Conservation (phyloP, 53 echinoderm and acorn worm species). For the Luidia sarsii region DNA sequence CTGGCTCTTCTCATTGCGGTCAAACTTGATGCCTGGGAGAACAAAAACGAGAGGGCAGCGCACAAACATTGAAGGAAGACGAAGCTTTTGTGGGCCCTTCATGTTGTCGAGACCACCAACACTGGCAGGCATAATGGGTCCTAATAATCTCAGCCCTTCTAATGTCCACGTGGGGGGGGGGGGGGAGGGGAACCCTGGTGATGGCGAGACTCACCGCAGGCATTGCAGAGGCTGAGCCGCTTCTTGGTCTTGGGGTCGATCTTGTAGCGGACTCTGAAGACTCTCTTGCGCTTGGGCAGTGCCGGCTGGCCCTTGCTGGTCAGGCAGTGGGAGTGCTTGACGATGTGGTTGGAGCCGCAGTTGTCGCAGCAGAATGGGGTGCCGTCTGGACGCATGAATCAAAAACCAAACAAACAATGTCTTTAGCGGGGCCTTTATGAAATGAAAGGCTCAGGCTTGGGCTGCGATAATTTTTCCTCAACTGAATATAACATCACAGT, state of each 20-base stretch:
- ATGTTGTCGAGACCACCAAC: too few relatives aligned
- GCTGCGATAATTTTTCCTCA: too few relatives aligned
- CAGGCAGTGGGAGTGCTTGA: constrained; percentile 60
- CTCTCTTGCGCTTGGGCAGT: constrained; percentile 50
- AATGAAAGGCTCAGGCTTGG: too few relatives aligned
- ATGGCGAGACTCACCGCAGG: constrained; percentile 91
- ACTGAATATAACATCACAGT: too few relatives aligned
- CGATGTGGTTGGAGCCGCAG: constrained; percentile 85
- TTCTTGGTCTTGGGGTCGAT: constrained; percentile 79
- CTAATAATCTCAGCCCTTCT: background rate
- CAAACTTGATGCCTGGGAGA: constrained; percentile 63
- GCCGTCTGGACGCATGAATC: too few relatives aligned
- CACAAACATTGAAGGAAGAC: too few relatives aligned
- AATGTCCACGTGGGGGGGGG: background rate
- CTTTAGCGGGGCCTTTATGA: too few relatives aligned
- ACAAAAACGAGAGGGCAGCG: too few relatives aligned
- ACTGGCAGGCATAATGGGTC: too few relatives aligned
- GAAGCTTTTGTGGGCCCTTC: too few relatives aligned
- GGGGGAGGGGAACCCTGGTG: background rate
- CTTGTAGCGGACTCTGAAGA: constrained; percentile 65
- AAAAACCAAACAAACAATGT: too few relatives aligned
- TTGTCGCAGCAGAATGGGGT: constrained; percentile 87
- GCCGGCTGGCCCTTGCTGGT: constrained; percentile 51
- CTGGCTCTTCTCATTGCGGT: constrained; percentile 51
- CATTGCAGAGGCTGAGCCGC: constrained; percentile 87